Base-by-base conservation (phyloP, 2,888 invertebrate genomes). In the Cylindroiulus punctatus region DNA sequence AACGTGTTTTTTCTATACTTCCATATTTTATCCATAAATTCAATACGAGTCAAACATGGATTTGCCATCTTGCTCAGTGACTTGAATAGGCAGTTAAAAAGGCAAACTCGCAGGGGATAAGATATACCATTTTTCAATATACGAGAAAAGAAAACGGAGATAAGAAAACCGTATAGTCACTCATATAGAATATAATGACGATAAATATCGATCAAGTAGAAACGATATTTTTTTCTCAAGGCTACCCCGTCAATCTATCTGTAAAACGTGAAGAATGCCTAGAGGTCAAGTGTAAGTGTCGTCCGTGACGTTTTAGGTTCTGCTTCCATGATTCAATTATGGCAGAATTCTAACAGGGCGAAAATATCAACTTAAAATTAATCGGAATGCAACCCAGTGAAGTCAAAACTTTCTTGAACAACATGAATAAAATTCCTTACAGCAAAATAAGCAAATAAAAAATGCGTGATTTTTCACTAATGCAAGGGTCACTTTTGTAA, bases 1-100 rank as follows among this genome's bases (percentile, higher is more conserved):
- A 76, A 76, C 76, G 76, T 26, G 65, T 76, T 76, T 76, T 76
- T 30, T 76, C 30, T 76, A 8, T 14, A 30, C 76, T 76, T 12
- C 26, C 8, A 12, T 76, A 76, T 76, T 76, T 76, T 76, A 76
- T 76, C 76, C 76, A 76, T 76, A 76, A 26, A 76, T 76, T 76
- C 76, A 76, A 76, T 76, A 76, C 30, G 76, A 76, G 76, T 76
- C 76, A 76, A 76, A 76, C 76, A 76, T 76, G 76, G 76, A 76
- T 76, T 76, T 76, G 76, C 76, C 76, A 76, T 76, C 76, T 76
- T 76, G 76, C 30, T 76, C 26, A 76, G 76, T 76, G 76, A 76
- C 76, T 76, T 76, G 76, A 76, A 76, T 76, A 76, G 76, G 76
- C 76, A 30, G 76, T 76, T 76, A 76, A 76, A 76, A 76, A 76